Evolutionary conservation across 2,888 invertebrate species (phyloP).

Genomic region (Notodonta ziczac): DNA sequence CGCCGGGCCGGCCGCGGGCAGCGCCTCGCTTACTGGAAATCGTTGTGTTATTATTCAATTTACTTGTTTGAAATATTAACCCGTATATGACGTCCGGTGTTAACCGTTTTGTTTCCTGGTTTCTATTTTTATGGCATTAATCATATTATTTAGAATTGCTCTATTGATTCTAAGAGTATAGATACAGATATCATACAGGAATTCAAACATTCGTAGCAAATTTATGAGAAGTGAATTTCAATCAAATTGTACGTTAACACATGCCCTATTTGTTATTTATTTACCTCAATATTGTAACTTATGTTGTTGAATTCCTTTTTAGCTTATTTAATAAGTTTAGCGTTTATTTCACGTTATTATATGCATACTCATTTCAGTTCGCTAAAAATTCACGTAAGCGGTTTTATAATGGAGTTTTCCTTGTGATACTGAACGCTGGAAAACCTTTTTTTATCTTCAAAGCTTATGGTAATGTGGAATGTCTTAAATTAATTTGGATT

Average conservation of each 20-base stretch:
- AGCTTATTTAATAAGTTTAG: conserved; percentile 2
- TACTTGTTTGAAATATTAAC: conserved; percentile 77
- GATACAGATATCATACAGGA: too few relatives aligned
- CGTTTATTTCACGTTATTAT: not conserved
- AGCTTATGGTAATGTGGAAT: conserved; percentile 51
- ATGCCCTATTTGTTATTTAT: too few relatives aligned
- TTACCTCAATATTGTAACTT: too few relatives aligned
- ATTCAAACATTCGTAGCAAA: too few relatives aligned
- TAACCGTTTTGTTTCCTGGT: conserved; percentile 19
- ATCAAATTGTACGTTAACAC: too few relatives aligned
- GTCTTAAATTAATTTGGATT: conserved; percentile 50
- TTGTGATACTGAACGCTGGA: conserved; percentile 47
- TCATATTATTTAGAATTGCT: not conserved
- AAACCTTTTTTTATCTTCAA: conserved; percentile 46
- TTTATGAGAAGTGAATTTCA: too few relatives aligned
- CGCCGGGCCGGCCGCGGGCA: conserved; percentile 71
- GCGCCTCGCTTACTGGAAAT: conserved; percentile 76
- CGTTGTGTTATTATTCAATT: conserved; percentile 81
- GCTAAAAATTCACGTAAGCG: conserved; percentile 46
- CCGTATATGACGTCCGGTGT: conserved; percentile 42
- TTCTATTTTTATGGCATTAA: conserved; percentile 16
- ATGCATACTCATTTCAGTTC: conserved; percentile 42
- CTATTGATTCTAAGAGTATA: too few relatives aligned
- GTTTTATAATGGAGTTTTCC: conserved; percentile 45
- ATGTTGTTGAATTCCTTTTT: too few relatives aligned